phyloP scores from a whole-genome alignment of 1,140 invertebrate genomes.

The Latrodectus geometricus region DNA sequence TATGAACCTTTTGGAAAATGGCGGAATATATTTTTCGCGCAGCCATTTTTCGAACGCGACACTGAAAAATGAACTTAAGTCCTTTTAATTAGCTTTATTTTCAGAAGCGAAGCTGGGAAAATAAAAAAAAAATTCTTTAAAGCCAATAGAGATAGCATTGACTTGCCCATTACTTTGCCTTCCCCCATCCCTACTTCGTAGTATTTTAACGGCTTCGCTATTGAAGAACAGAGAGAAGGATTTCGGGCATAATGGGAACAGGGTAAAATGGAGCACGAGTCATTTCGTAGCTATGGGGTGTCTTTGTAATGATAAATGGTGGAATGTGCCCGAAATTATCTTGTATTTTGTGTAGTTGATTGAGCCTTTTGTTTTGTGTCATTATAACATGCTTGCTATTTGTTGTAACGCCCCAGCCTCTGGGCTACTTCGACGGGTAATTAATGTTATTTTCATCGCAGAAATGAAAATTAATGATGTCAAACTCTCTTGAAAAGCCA shows the following conservation, averaged over 20 bases:
- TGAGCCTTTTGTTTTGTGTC: constrained; percentile 12
- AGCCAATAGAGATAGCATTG: constrained; percentile 37
- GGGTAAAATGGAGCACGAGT: constrained; percentile 8
- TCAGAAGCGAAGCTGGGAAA: not conserved
- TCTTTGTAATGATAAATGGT: constrained; percentile 43
- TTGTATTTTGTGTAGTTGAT: constrained; percentile 45
- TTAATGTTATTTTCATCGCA: constrained; percentile 33
- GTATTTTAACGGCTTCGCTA: constrained; percentile 3
- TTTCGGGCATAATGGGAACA: not conserved
- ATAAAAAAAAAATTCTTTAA: not conserved
- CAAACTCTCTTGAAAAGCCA: constrained; percentile 6
- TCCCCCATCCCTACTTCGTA: not conserved
- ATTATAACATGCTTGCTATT: constrained; percentile 5
- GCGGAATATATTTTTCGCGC: not conserved
- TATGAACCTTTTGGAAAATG: not conserved
- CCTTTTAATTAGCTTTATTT: constrained; percentile 42
- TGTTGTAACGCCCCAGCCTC: not conserved
- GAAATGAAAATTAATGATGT: constrained; percentile 39
- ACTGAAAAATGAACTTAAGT: constrained; percentile 34
- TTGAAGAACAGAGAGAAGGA: not conserved
- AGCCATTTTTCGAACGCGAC: constrained; percentile 10
- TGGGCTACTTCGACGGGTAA: not conserved
- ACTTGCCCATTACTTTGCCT: not conserved
- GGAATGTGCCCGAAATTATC: constrained; percentile 10
- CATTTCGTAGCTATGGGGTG: constrained; percentile 20